Evolutionary conservation across 2,113 vertebrate genomes (phyloP).

Genomic region (Macquaria ambigua): DNA sequence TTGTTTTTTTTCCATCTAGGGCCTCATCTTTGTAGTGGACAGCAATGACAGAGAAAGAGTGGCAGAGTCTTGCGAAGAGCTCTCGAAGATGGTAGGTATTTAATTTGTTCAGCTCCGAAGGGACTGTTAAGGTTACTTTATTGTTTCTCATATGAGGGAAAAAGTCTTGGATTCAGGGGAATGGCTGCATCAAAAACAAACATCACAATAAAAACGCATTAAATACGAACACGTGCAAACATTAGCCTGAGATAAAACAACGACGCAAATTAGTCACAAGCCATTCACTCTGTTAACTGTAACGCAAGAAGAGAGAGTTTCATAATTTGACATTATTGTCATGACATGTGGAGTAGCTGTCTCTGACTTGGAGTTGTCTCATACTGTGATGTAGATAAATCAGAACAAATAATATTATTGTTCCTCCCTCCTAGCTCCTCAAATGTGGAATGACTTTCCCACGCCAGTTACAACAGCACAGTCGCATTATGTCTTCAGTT

Average conservation of each 20-base stretch:
- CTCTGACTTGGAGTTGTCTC: neutral
- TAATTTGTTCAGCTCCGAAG: neutral
- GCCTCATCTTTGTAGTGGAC: slow-evolving; percentile 96
- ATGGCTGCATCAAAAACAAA: too few relatives aligned
- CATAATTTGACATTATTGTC: neutral
- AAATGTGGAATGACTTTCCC: neutral
- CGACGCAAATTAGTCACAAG: too few relatives aligned
- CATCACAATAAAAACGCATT: too few relatives aligned
- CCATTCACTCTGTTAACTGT: too few relatives aligned
- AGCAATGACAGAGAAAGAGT: slow-evolving; percentile 94
- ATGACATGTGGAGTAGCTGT: neutral
- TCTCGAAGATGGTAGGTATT: slow-evolving; percentile 91
- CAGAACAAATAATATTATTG: neutral
- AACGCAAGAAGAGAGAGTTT: neutral
- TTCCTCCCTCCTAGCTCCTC: neutral
- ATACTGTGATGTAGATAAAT: neutral
- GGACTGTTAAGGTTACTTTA: too few relatives aligned
- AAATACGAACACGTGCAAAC: too few relatives aligned
- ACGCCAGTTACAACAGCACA: neutral
- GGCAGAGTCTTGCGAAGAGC: slow-evolving; percentile 90
- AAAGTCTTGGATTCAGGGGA: too few relatives aligned
- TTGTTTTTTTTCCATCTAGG: slow-evolving; percentile 75
- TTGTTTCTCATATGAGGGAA: too few relatives aligned
- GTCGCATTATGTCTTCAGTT: neutral
- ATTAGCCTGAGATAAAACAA: too few relatives aligned